Percentiles rank a stretch among this genome's conserved stretches.
phyloP scores from a whole-genome alignment of 1,140 invertebrate species.

The Oedothorax gibbosus region DNA sequence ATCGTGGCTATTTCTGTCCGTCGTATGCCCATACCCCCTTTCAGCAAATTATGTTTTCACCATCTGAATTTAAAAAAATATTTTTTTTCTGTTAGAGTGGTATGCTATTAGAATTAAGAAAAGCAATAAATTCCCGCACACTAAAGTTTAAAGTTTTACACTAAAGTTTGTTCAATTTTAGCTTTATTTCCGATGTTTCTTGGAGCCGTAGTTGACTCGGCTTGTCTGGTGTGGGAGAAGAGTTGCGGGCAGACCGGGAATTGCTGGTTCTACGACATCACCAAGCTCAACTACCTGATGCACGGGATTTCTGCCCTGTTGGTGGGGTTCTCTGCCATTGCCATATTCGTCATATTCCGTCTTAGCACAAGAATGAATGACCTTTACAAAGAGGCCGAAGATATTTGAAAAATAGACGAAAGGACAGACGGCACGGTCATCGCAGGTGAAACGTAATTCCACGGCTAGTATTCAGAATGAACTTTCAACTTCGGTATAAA shows the following conservation, averaged over 20 bases:
- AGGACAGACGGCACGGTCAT: too few relatives aligned
- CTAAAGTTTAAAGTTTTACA: too few relatives aligned
- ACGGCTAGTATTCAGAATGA: too few relatives aligned
- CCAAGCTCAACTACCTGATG: conserved; percentile 63
- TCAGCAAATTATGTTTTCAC: too few relatives aligned
- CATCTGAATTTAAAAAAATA: too few relatives aligned
- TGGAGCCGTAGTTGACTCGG: conserved; percentile 65
- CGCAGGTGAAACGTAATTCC: too few relatives aligned
- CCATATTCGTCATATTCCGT: conserved; percentile 50
- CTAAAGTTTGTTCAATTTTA: conserved; percentile 25
- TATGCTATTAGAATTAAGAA: too few relatives aligned
- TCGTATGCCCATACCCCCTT: too few relatives aligned
- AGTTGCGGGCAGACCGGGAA: conserved; percentile 66
- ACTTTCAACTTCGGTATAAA: too few relatives aligned
- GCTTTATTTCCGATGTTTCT: conserved; percentile 67
- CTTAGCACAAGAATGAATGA: conserved; percentile 40
- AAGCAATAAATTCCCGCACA: too few relatives aligned
- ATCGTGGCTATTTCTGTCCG: too few relatives aligned
- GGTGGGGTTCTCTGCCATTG: conserved; percentile 29
- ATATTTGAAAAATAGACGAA: neutral
- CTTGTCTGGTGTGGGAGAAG: conserved; percentile 67
- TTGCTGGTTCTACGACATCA: conserved; percentile 67
- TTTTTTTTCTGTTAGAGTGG: too few relatives aligned
- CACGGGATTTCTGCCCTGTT: conserved; percentile 62
- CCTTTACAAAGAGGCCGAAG: conserved; percentile 61